Evolutionary conservation across 2,113 vertebrate species (phyloP).

Genomic region (Tachysurus vachellii): DNA sequence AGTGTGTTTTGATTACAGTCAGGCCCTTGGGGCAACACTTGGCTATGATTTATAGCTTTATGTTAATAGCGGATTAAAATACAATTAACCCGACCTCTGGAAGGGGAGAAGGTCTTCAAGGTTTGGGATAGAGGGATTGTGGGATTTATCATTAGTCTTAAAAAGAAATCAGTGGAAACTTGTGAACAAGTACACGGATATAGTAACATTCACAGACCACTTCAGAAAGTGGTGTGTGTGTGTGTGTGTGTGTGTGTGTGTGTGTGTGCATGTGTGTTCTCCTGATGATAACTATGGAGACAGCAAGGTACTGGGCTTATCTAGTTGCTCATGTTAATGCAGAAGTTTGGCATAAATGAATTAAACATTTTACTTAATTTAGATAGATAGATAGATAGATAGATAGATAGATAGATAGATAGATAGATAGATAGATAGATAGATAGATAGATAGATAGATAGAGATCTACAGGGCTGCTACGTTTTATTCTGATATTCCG

Average conservation of each 20-base stretch:
- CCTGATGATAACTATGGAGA: background rate
- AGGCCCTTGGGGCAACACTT: slow-evolving; percentile 24
- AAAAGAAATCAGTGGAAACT: background rate
- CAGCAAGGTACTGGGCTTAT: background rate
- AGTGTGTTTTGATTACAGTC: slow-evolving; percentile 35
- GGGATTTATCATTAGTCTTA: background rate
- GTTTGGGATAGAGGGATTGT: background rate
- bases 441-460: background rate
- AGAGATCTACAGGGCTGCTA: background rate
- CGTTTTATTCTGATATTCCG: too few relatives aligned
- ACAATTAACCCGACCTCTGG: slow-evolving; percentile 33
- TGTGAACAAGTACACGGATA: background rate
- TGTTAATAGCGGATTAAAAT: slow-evolving; percentile 45
- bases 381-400: too few relatives aligned
- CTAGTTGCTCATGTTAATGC: background rate
- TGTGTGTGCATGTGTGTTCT: background rate
- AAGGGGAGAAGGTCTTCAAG: slow-evolving; percentile 11
- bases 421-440: background rate
- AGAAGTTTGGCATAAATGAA: background rate
- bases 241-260: background rate
- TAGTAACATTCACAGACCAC: background rate
- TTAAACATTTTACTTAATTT: background rate
- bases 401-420: background rate
- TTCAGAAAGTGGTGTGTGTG: background rate
- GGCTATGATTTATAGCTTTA: slow-evolving; percentile 47